These are phyloP conservation scores for Rhynchomys soricoides DNA, from an alignment of 2,113 vertebrate species.

Conservation along the genomic window DNA sequence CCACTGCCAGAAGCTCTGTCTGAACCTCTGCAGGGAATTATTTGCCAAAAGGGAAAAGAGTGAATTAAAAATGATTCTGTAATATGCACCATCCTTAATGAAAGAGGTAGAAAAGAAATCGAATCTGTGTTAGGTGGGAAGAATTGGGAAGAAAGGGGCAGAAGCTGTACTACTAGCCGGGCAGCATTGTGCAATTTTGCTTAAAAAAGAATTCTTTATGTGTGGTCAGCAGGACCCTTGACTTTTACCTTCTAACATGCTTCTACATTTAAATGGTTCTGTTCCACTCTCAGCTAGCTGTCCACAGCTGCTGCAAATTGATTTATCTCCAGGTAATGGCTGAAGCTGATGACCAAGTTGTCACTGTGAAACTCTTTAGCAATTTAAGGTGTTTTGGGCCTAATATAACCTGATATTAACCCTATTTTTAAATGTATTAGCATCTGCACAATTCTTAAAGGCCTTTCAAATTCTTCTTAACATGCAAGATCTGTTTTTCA, in stretches of 20 bases:
- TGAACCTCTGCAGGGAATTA: conserved; percentile 74
- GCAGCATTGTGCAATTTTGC: conserved; percentile 52
- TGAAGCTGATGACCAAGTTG: conserved; percentile 78
- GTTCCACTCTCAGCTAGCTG: conserved; percentile 68
- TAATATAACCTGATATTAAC: conserved; percentile 58
- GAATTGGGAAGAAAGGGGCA: conserved; percentile 54
- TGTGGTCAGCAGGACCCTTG: conserved; percentile 69
- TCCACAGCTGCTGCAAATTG: conserved; percentile 73
- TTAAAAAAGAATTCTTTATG: conserved; percentile 37
- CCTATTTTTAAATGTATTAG: conserved; percentile 59
- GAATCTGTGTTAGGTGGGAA: conserved; percentile 36
- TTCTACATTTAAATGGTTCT: conserved; percentile 67
- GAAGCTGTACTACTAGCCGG: not conserved
- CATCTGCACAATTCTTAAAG: conserved; percentile 60
- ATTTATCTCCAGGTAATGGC: conserved; percentile 74
- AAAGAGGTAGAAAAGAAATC: conserved; percentile 57
- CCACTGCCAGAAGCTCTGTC: conserved; percentile 74
- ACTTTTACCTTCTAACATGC: conserved; percentile 55
- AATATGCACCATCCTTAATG: conserved; percentile 46
- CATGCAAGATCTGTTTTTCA: conserved; percentile 22
- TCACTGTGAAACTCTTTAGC: conserved; percentile 66
- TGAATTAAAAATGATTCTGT: conserved; percentile 34
- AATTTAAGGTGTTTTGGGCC: conserved; percentile 66
- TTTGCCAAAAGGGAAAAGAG: conserved; percentile 73
- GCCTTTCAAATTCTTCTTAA: conserved; percentile 54